Base-by-base conservation (phyloP, 2,888 invertebrate species). In the Nasonia oneida region DNA sequence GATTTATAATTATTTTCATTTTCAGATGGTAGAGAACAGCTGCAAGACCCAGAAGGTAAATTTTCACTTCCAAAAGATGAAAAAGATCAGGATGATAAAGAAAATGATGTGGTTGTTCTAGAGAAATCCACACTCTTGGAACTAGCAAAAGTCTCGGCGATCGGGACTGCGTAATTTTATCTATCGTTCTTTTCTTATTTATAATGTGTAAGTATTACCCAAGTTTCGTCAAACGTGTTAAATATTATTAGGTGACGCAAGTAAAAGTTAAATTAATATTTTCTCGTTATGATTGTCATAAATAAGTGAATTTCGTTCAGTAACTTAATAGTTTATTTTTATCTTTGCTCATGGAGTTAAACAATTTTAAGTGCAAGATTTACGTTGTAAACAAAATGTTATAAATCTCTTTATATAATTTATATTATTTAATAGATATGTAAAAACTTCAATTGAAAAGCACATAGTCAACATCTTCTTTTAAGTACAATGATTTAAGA, bases 391-490 rank as follows among this genome's bases (percentile, higher is more conserved):
- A 80, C 33, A 73, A 81, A 77, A 23, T 81, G 64, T 77, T 61
- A 73, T 77, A 50, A 76, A 82, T 42, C 33, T 85, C 12, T 80
- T 81, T 71, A 78, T 81, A 84, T 81, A 86, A 84, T 81, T 83
- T 86, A 83, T 83, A 53, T 18, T 29, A 67, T 79, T 76, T 64
- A 84, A 78, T 67, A 81, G 18, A 33, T 78, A 47, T 47, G 37
- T 81, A 67, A 76, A 73, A 70, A 33, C 14, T 42, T 94, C 91
- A 96, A 92, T 95, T 96, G 92, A 97, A 97, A 92, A 95, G 95
- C 89, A 96, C 93, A 94, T 96, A 97, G 93, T 97, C 97, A 84
- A 89, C 91, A 67, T 96, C 96, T 94, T 97, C 97, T 87, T 88
- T 93, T 88, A 97, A 94, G 91, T 96, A 94, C 89, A 97, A 92